Evolutionary conservation across 2,113 vertebrate species (phyloP).

Genomic region (Pandion haliaetus): DNA sequence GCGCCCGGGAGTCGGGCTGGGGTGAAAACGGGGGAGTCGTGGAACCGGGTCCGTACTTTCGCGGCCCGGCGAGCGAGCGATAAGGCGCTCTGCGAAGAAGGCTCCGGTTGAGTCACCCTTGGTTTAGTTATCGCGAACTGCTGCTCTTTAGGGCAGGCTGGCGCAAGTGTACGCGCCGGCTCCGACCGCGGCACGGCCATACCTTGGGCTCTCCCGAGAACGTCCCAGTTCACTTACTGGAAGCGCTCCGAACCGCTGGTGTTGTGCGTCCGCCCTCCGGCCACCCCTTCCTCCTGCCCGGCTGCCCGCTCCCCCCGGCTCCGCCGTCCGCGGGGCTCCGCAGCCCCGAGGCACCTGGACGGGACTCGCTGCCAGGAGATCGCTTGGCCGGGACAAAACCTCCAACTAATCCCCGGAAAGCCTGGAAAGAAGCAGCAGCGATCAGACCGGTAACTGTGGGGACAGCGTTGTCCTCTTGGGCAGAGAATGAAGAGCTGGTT

Average conservation of each 20-base stretch:
- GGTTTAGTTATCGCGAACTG: neutral
- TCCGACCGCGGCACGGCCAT: neutral
- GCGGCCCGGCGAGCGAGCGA: neutral
- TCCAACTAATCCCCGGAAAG: neutral
- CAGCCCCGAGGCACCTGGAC: conserved; percentile 10
- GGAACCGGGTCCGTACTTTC: neutral
- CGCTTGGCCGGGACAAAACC: neutral
- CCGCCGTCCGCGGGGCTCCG: neutral
- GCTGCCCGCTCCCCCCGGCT: neutral
- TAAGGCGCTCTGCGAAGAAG: neutral
- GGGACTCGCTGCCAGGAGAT: conserved; percentile 25
- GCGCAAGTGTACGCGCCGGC: neutral
- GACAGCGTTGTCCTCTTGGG: conserved; percentile 70
- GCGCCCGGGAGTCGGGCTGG: neutral
- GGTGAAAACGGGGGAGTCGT: neutral
- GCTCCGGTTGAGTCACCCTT: neutral
- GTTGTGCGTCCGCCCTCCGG: neutral
- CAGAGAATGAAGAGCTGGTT: neutral
- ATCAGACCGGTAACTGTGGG: conserved; percentile 71
- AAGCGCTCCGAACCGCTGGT: neutral
- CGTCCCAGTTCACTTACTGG: neutral
- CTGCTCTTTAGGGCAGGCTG: neutral
- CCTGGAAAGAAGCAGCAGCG: conserved; percentile 62
- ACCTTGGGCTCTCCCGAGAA: neutral
- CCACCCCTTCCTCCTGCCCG: neutral